phyloP scores from a whole-genome alignment of 1,140 invertebrate species.

The Rhopalosiphum maidis region DNA sequence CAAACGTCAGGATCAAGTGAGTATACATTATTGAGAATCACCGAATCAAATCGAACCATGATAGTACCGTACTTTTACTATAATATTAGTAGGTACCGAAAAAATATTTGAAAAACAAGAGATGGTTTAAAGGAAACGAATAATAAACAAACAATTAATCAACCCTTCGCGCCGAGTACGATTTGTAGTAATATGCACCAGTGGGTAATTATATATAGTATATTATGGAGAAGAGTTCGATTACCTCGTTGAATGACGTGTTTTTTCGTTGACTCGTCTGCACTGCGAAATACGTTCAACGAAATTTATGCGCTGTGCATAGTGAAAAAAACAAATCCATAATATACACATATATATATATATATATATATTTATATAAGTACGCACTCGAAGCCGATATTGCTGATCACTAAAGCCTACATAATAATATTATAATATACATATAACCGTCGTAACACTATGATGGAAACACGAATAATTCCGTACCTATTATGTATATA shows the following conservation, averaged over 20 bases:
- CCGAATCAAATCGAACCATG: not conserved
- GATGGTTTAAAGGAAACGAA: not conserved
- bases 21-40: not conserved
- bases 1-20: not conserved
- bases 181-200: constrained; percentile 10
- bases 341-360: not conserved
- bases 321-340: not conserved
- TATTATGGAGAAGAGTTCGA: constrained; percentile 26
- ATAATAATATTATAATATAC: not conserved
- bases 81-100: not conserved
- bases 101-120: not conserved
- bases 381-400: not conserved
- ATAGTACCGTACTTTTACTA: not conserved
- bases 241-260: constrained; percentile 26
- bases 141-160: not conserved
- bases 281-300: not conserved
- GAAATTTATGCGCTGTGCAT: not conserved
- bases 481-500: not conserved
- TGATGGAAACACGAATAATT: not conserved
- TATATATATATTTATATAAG: not conserved
- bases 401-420: not conserved
- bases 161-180: not conserved
- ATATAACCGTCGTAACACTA: not conserved
- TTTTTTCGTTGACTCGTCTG: constrained; percentile 27
- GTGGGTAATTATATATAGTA: not conserved